Evolutionary conservation across 2,888 invertebrate species (phyloP), one percentile per base, ranked within the genome.

Genomic region (Empis livida): DNA sequence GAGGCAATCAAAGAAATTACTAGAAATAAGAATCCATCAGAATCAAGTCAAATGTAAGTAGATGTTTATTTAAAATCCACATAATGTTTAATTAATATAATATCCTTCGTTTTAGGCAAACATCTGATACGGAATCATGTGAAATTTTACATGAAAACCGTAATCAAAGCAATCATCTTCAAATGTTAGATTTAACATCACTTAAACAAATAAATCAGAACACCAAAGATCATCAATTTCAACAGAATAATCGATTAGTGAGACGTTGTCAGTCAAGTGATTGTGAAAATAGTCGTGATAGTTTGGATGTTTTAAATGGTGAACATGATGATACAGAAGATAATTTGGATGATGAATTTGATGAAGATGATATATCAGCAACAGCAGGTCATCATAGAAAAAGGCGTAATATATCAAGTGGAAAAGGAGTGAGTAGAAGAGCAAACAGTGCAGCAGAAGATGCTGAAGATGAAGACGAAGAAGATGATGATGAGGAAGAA

Each of bases 1-100:
- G 85, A 84, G 43, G 84, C 84, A 56, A 82, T 86, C 57, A 81
- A 84, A 59, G 83, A 84, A 61, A 75, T 85, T 53, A 84, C 82
- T 45, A 71, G 78, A 42, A 77, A 77, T 57, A 74, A 74, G 57
- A 77, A 79, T 56, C 70, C 72, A 50, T 65, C 68, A 49, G 68
- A 68, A 51, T 67, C 67, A 43, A 68, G 65, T 56, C 68, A 68
- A 62, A 68, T 68, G 68, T 69, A 58, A 62, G 66, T 62, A 16
- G n/a, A n/a, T n/a, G n/a, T n/a, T n/a, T n/a, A n/a, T n/a, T n/a
- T n/a, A n/a, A n/a, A n/a, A n/a, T n/a, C n/a, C n/a, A n/a, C n/a
- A n/a, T n/a, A n/a, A n/a, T n/a, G 17, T 8, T 41, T n/a, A 45
- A 15, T 44, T 27, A n/a, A 15, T 20, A 5, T n/a, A 35, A 20